A percentile compares a stretch with the other conserved stretches of the same genome.
Conservation (phyloP, 2,113 vertebrate genomes). For the Festucalex cinctus region DNA sequence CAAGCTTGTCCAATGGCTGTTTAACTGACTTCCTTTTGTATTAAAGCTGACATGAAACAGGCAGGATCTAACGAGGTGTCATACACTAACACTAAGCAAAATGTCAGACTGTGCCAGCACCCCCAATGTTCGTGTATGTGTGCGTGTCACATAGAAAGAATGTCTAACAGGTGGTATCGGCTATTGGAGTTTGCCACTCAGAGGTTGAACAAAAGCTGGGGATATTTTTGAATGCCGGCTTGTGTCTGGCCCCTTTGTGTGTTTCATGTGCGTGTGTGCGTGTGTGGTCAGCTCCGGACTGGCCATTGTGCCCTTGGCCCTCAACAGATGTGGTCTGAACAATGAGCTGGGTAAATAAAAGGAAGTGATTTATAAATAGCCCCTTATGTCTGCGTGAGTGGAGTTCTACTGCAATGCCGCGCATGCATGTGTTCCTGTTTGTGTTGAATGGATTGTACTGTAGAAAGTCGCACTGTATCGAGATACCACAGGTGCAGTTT, state of each 20-base stretch:
- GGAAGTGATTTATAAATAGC: constrained; percentile 79
- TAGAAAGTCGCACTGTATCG: constrained; percentile 44
- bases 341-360: constrained; percentile 81
- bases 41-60: constrained; percentile 43
- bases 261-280: constrained; percentile 11
- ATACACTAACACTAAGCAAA: constrained; percentile 38
- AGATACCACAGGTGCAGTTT: constrained; percentile 41
- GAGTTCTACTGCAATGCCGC: constrained; percentile 33
- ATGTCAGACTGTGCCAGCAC: constrained; percentile 18
- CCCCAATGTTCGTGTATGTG: constrained; percentile 2
- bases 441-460: constrained; percentile 45
- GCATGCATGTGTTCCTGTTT: constrained; percentile 42
- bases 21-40: constrained; percentile 44
- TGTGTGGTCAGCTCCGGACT: constrained; percentile 59
- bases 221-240: constrained; percentile 37
- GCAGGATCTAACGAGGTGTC: constrained; percentile 42
- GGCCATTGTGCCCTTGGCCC: constrained; percentile 72
- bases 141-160: constrained; percentile 15
- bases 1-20: constrained; percentile 27
- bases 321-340: constrained; percentile 80
- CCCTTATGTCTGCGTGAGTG: constrained; percentile 53
- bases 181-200: constrained; percentile 38
- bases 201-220: constrained; percentile 43
- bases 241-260: constrained; percentile 35
- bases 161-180: constrained; percentile 58